Evolutionary conservation across 2,797 vertebrate species (phyloP), one percentile per base, ranked within the genome.

Genomic region (Lemur catta): DNA sequence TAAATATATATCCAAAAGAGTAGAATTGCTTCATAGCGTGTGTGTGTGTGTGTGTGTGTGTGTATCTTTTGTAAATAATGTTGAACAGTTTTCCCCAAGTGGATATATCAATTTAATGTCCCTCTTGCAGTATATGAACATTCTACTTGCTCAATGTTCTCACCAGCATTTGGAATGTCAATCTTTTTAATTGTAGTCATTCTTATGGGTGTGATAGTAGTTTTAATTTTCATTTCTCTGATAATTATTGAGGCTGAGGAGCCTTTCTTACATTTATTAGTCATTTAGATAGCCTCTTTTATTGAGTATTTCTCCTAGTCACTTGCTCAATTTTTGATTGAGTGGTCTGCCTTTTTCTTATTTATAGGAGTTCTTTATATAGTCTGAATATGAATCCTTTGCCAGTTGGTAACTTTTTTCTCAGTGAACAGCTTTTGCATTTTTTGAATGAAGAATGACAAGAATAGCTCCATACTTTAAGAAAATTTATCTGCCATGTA

Each of bases 381-480:
- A n/a, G 43, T 30, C 10, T 61, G 61, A 63, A 74, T 75, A 61
- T 48, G 52, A 91, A 48, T 50, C 20, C 30, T 80, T 46, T 89
- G 17, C 48, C 55, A 84, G 18, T 75, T 76, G 90, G 35, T 81
- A 80, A 94, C 10, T 80, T 82, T 91, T 28, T 82, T 84, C 20
- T 84, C 35, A 41, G 43, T 84, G 72, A 93, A 80, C 5, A 91
- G 14, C 15, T 92, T 94, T 93, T 69, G 2, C 88, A 84, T 89
- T 84, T 74, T 91, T 67, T 86, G 48, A 86, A 86, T 96, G 52
- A 89, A 76, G 13, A 69, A 22, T 88, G 7, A 12, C 38, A 91
- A 91, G 22, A 95, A 82, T 24, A 76, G n/a, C 20, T 76, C 35
- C 28, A 48, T 61, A 79, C 7, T 86, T 86, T 87, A 12, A 92